phyloP scores from a whole-genome alignment of 2,113 vertebrate species.

The Apodemus speciosus region DNA sequence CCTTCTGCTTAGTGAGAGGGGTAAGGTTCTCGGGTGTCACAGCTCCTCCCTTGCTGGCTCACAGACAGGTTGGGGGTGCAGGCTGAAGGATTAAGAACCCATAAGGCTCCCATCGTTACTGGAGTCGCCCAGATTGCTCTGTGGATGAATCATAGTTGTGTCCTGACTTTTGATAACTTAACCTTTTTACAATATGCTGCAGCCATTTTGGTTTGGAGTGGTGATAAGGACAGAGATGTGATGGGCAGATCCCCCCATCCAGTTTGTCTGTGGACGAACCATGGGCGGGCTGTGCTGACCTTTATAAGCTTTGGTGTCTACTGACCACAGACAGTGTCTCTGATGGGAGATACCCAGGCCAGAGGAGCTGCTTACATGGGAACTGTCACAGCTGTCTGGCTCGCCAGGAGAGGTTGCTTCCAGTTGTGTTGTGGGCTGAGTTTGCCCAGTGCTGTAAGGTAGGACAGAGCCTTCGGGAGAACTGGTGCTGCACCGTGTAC shows the following conservation, averaged over 20 bases:
- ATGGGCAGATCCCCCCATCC: background rate
- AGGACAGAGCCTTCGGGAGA: slow-evolving; percentile 47
- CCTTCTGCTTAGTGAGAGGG: background rate
- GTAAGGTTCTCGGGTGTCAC: background rate
- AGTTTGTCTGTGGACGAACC: background rate
- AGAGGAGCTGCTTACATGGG: background rate
- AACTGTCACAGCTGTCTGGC: background rate
- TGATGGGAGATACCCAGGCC: background rate
- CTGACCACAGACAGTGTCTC: background rate
- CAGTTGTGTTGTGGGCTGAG: slow-evolving; percentile 6
- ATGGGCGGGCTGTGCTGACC: background rate
- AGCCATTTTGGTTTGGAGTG: slow-evolving; percentile 43
- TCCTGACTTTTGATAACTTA: slow-evolving; percentile 39
- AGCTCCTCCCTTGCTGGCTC: background rate
- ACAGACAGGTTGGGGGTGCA: background rate
- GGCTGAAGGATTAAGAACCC: slow-evolving; percentile 2
- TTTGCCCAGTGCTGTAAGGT: background rate
- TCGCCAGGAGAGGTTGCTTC: background rate
- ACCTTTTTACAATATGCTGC: background rate
- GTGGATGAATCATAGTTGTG: background rate
- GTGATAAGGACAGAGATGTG: background rate
- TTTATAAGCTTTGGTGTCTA: background rate
- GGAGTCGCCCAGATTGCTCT: background rate
- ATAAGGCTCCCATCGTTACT: background rate
- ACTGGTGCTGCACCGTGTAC: background rate